Evolutionary conservation across 2,113 vertebrate species (phyloP).

Genomic region (Myotis davidii): DNA sequence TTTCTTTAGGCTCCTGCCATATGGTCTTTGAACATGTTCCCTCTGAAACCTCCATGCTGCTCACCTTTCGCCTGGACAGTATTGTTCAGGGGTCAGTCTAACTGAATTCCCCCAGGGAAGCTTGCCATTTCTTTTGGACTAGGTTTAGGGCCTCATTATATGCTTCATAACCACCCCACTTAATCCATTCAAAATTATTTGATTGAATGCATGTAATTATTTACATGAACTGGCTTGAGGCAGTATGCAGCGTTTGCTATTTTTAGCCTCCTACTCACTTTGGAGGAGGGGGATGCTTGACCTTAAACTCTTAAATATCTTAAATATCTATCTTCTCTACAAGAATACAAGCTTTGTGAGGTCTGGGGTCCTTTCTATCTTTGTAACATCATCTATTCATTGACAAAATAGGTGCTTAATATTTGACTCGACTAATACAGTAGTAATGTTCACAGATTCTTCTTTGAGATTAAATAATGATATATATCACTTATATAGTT

Average conservation of each 20-base stretch:
- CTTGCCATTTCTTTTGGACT: not conserved
- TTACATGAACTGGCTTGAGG: not conserved
- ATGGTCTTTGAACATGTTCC: not conserved
- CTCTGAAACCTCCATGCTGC: not conserved
- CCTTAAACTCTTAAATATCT: not conserved
- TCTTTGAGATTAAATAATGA: constrained; percentile 3
- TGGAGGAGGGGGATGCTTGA: not conserved
- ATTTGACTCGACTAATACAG: not conserved
- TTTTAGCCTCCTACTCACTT: not conserved
- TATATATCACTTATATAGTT: not conserved
- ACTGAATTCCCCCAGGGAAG: not conserved
- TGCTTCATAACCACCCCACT: not conserved
- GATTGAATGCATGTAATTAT: not conserved
- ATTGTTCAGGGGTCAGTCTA: not conserved
- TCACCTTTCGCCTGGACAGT: not conserved
- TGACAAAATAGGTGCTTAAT: not conserved
- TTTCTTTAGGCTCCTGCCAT: not conserved
- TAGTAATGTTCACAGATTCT: not conserved
- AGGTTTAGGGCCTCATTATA: not conserved
- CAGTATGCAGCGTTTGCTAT: not conserved
- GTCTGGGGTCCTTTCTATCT: not conserved
- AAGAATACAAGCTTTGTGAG: not conserved
- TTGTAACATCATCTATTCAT: not conserved
- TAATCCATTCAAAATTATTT: constrained; percentile 30
- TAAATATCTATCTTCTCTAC: not conserved